Percentiles rank a stretch among this genome's conserved stretches.
Evolutionary conservation across 2,797 vertebrate genomes (phyloP).

Genomic region (Fringilla coelebs): DNA sequence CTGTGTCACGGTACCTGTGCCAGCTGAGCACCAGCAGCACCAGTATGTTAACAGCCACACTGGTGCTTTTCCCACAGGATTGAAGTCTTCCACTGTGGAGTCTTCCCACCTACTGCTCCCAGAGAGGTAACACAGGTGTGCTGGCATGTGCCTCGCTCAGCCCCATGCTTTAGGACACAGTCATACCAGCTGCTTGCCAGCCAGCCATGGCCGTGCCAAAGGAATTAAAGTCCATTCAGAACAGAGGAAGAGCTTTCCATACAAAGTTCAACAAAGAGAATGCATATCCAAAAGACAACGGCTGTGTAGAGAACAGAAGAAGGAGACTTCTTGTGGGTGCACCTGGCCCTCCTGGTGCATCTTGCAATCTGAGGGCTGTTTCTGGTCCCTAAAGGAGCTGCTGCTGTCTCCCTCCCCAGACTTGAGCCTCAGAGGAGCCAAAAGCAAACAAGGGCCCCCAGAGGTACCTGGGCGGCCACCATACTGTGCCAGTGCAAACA

Average conservation of each 20-base stretch:
- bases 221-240: not conserved
- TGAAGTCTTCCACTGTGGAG: fast-evolving
- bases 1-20: fast-evolving
- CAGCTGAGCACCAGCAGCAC: not conserved
- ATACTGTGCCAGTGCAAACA: not conserved
- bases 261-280: not conserved
- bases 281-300: not conserved
- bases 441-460: not conserved
- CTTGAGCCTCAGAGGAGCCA: not conserved
- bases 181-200: not conserved
- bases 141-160: not conserved
- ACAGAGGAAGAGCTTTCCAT: not conserved
- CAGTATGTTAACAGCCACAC: not conserved
- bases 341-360: not conserved
- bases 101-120: not conserved
- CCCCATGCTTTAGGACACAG: not conserved
- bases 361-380: not conserved
- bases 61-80: not conserved
- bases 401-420: not conserved
- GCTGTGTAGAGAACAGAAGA: not conserved
- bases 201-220: not conserved
- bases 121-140: not conserved
- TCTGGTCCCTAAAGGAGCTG: not conserved
- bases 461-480: not conserved
- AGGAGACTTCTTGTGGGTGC: not conserved